A percentile compares a stretch with the other conserved stretches of the same genome.
phyloP scores from a whole-genome alignment of 2,888 invertebrate species.

The Microctonus hyperodae region DNA sequence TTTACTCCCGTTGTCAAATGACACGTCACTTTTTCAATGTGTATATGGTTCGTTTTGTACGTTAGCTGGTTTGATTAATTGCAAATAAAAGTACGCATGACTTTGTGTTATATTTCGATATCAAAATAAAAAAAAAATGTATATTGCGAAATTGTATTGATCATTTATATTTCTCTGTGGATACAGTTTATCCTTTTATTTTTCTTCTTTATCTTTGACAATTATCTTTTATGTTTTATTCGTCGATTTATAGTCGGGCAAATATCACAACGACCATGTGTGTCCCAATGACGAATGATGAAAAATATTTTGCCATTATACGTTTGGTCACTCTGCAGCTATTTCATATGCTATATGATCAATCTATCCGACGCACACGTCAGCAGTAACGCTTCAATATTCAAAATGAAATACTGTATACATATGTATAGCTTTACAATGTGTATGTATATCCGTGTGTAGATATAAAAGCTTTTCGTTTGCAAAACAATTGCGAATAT shows the following conservation, averaged over 20 bases:
- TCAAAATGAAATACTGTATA: background rate
- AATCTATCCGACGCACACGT: background rate
- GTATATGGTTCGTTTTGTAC: slow-evolving; percentile 15
- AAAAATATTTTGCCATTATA: slow-evolving; percentile 6
- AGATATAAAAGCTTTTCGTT: background rate
- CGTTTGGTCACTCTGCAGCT: background rate
- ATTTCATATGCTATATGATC: background rate
- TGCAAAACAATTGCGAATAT: background rate
- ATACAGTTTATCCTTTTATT: background rate
- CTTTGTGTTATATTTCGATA: too few species aligned
- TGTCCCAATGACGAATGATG: slow-evolving; percentile 40
- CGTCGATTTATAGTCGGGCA: background rate
- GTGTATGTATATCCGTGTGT: background rate
- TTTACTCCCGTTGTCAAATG: background rate
- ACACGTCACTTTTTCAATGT: background rate
- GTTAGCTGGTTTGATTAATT: slow-evolving; percentile 45
- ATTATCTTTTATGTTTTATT: slow-evolving; percentile 3
- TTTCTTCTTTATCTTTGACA: slow-evolving; percentile 12
- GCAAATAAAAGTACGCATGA: slow-evolving; percentile 45
- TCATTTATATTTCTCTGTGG: background rate
- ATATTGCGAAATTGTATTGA: slow-evolving; percentile 44
- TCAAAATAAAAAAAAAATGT: too few species aligned
- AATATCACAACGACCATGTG: slow-evolving; percentile 15
- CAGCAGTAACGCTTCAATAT: background rate
- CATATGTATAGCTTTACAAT: too few species aligned